Evolutionary conservation across 2,888 invertebrate species (phyloP), one percentile per base, ranked within the genome.

Genomic region (Germaria angustata): DNA sequence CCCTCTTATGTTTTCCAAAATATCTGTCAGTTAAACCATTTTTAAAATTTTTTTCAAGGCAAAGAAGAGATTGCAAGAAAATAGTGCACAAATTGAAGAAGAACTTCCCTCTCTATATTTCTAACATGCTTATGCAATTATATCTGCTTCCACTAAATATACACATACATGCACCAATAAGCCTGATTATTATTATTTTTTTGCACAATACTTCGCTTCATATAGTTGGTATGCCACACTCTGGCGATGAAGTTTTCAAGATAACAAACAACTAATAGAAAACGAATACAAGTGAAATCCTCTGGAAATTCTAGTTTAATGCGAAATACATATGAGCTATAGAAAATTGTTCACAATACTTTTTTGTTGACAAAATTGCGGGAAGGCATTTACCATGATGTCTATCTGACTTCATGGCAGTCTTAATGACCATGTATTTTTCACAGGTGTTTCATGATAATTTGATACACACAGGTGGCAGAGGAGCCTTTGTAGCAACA

Each of bases 21-120:
- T 79, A 82, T 82, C 82, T 82, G 82, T 79, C 82, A 76, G 79
- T 59, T 65, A 73, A 78, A 75, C 57, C 75, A 82, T 82, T 79
- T 82, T 82, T 82, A 82, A 78, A 65, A 66, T 53, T 28, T 59
- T 55, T 65, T 49, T 53, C 24, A 41, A 55, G 51, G 28, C 61
- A 39, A 22, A 55, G 5, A 53, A 32, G 72, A 63, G 49, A 44
- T 34, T 68, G 57, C 66, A 41, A 36, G n/a, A 77, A 69, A 41
- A 36, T 65, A 44, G n/a, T 61, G 72, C 65, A 81, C 32, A 81
- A 78, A 69, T 77, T 69, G 65, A 24, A 73, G 57, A 63, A 75
- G 53, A 82, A 79, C 79, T 79, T 71, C 66, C 71, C 82, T 78
- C 75, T 57, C 59, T 59, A 79, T 79, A 79, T 79, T 79, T 75